Evolutionary conservation across 2,888 invertebrate genomes (phyloP).

Genomic region (Cylindroiulus punctatus): DNA sequence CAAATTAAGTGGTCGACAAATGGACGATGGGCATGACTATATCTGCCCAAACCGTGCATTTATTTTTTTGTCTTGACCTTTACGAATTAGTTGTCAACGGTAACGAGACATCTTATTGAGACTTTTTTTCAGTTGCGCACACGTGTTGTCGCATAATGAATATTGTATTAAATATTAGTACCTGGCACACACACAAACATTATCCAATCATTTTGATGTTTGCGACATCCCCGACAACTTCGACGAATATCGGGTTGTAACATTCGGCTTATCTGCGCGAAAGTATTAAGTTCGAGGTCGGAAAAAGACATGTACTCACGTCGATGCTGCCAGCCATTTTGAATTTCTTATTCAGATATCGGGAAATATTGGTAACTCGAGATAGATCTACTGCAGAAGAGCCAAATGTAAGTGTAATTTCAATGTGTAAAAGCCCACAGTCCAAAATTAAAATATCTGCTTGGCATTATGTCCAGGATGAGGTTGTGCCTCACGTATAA

Average conservation of each 20-base stretch:
- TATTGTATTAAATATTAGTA: conserved; percentile 26
- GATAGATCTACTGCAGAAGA: not conserved
- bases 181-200: not conserved
- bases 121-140: not conserved
- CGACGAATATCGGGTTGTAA: not conserved
- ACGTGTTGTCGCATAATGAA: not conserved
- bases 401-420: not conserved
- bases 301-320: not conserved
- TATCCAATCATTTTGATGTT: not conserved
- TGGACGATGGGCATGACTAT: conserved; percentile 26
- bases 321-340: not conserved
- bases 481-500: not conserved
- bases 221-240: not conserved
- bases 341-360: not conserved
- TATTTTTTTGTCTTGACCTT: conserved; percentile 19
- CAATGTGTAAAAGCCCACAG: not conserved
- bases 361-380: not conserved
- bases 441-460: not conserved
- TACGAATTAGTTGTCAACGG: conserved; percentile 1
- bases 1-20: conserved; percentile 7
- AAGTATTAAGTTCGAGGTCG: not conserved
- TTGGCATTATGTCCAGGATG: not conserved
- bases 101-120: not conserved
- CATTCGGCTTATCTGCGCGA: not conserved
- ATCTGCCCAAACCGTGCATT: not conserved